These are phyloP conservation scores for Misgurnus mizolepis DNA, from an alignment of 2,113 vertebrate genomes.

Conservation along the genomic window DNA sequence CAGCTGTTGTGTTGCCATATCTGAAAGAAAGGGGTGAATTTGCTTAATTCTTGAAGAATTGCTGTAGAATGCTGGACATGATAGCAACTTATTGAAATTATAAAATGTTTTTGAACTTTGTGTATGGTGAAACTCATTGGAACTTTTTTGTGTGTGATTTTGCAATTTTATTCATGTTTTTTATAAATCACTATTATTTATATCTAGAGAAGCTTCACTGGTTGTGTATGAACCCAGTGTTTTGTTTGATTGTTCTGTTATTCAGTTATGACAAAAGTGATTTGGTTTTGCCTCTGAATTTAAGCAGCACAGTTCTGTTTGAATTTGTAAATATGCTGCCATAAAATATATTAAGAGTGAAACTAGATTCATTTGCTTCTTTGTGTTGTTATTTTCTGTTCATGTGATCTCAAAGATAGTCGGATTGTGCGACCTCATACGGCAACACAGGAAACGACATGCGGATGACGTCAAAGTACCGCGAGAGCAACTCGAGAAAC, in stretches of 20 bases:
- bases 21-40: too few species aligned
- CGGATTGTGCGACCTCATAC: too few species aligned
- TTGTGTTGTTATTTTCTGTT: background rate
- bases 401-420: background rate
- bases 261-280: background rate
- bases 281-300: background rate
- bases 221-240: slow-evolving; percentile 6
- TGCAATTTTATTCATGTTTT: background rate
- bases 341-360: background rate
- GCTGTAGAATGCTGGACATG: too few species aligned
- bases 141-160: too few species aligned
- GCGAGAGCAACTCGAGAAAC: too few species aligned
- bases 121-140: too few species aligned
- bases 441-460: too few species aligned
- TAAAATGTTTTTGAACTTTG: too few species aligned
- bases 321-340: slow-evolving; percentile 1
- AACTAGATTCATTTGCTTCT: background rate
- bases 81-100: too few species aligned
- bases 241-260: background rate
- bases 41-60: too few species aligned
- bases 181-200: background rate
- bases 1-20: background rate
- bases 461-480: too few species aligned
- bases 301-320: background rate
- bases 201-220: background rate